Evolutionary conservation across 2,113 vertebrate genomes (phyloP).

Genomic region (Athene noctua): DNA sequence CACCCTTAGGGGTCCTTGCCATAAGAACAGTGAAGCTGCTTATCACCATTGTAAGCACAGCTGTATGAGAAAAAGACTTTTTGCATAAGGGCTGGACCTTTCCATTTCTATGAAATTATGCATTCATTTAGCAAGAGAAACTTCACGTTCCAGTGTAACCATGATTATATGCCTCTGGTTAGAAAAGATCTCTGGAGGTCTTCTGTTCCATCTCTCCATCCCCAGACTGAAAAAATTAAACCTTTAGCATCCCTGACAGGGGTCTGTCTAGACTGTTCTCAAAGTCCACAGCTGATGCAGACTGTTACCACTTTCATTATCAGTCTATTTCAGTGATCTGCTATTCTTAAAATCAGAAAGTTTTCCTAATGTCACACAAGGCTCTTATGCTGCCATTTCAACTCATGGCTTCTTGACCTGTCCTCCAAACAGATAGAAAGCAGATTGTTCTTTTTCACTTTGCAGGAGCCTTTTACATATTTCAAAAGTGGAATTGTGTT

Average conservation of each 20-base stretch:
- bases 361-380: not conserved
- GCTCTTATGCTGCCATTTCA: not conserved
- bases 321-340: not conserved
- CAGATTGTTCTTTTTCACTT: not conserved
- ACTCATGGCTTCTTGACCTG: slow-evolving; percentile 22
- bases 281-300: not conserved
- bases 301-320: not conserved
- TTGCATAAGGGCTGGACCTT: not conserved
- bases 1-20: not conserved
- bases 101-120: not conserved
- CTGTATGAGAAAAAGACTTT: not conserved
- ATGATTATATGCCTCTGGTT: not conserved
- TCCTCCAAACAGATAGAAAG: slow-evolving; percentile 8
- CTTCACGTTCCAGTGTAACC: not conserved
- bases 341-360: slow-evolving; percentile 32
- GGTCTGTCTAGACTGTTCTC: not conserved
- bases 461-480: not conserved
- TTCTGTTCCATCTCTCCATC: not conserved
- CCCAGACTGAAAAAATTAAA: slow-evolving; percentile 6
- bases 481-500: not conserved
- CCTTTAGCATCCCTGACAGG: not conserved
- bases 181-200: not conserved
- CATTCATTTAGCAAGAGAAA: not conserved
- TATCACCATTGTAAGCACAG: not conserved
- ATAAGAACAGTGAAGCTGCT: not conserved